These are phyloP conservation scores for Alentia gelatinosa DNA, from an alignment of 2,888 invertebrate species.

Conservation along the genomic window DNA sequence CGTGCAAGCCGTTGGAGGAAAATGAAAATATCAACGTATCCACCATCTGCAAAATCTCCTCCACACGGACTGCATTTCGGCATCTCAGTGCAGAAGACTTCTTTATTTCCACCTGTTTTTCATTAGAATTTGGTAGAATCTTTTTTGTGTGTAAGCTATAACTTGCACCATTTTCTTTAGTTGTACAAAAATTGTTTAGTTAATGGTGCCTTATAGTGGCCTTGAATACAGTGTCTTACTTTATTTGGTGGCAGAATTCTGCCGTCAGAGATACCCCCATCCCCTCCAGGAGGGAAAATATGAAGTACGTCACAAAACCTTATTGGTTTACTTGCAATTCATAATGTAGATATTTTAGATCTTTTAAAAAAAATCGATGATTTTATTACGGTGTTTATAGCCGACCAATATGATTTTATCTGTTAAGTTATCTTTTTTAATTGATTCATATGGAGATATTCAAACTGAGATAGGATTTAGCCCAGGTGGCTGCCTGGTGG, in stretches of 20 bases:
- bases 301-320: background rate
- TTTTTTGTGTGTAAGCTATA: too few relatives aligned
- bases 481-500: background rate
- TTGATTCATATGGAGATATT: background rate
- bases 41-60: too few relatives aligned
- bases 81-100: background rate
- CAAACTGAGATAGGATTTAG: background rate
- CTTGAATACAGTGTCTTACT: slow-evolving; percentile 8
- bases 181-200: background rate
- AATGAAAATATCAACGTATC: background rate
- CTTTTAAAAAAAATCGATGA: background rate
- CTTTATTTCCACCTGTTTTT: background rate
- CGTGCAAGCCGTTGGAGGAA: background rate
- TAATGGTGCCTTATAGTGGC: background rate
- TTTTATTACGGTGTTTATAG: too few relatives aligned
- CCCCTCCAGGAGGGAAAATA: background rate
- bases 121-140: background rate
- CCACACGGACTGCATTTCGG: too few relatives aligned
- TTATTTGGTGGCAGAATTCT: slow-evolving; percentile 6
- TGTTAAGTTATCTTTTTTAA: too few relatives aligned
- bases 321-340: background rate
- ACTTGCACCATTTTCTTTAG: background rate
- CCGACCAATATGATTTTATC: too few relatives aligned
- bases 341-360: background rate
- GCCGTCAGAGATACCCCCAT: background rate